Evolutionary conservation across 2,797 vertebrate genomes (phyloP), one percentile per base, ranked within the genome.

Genomic region (Eremophila alpestris): DNA sequence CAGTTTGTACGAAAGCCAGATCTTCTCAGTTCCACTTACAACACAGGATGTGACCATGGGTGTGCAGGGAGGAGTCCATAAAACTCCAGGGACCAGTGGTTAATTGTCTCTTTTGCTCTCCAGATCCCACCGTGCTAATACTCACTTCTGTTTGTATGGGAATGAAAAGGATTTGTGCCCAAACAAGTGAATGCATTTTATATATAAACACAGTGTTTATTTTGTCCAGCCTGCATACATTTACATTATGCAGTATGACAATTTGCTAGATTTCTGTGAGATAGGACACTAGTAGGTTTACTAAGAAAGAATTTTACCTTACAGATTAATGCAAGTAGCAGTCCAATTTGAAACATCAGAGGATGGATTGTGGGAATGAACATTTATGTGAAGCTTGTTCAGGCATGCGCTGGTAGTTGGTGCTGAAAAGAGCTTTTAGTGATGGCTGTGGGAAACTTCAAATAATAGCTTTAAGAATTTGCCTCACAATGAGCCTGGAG

Each of bases 401-500:
- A 90, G 40, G 51, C 64, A 86, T 89, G 51, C 52, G 65, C 38
- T 79, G 45, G 40, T 65, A 63, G 76, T 76, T 83, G 55, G 16
- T 93, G 43, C 38, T 85, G 78, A 81, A 87, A 87, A 94, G 65
- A 94, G 21, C 60, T 96, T 73, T 67, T 51, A 51, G 56, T 76
- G 56, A 88, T 69, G 80, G 68, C 60, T 83, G 49, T 69, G 74
- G 79, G 71, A 67, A 88, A 90, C 60, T 96, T 89, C 65, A 95
- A 86, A 79, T 51, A 87, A 58, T 30, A 94, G 49, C 63, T 94
- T 93, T 71, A 89, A 94, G 70, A 91, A 64, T 80, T 54, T 90
- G 46, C 49, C 49, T 94, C 62, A 93, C 83, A 94, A 91, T 54
- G 49, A 95, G 45, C 34, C 34, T 86, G 59, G 30, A 96, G 76